These are phyloP conservation scores for Akabosia matsudoensis DNA, from an alignment of 1,140 invertebrate genomes.

Conservation along the genomic window DNA sequence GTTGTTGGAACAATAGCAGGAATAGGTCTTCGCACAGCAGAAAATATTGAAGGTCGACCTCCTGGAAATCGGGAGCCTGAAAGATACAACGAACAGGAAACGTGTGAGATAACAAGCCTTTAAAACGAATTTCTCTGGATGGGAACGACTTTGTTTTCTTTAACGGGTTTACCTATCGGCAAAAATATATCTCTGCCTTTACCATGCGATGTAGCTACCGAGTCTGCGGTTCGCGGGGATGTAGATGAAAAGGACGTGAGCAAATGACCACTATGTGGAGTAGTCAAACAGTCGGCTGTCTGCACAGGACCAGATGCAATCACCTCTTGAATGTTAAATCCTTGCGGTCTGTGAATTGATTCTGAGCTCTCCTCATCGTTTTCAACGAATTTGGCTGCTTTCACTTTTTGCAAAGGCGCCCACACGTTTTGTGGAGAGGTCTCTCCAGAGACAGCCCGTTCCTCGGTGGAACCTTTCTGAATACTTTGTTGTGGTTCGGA, in stretches of 20 bases:
- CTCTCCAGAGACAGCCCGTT: background rate
- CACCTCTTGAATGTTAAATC: slow-evolving; percentile 9
- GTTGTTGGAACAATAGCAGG: background rate
- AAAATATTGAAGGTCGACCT: slow-evolving; percentile 10
- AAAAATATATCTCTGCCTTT: background rate
- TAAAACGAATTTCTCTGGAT: too few species aligned
- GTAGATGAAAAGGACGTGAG: background rate
- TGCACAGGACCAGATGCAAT: background rate
- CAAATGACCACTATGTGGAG: background rate
- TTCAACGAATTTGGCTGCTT: background rate
- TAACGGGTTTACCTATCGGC: background rate
- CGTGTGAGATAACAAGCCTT: too few species aligned
- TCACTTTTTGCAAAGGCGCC: background rate
- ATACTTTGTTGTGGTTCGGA: background rate
- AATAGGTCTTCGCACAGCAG: background rate
- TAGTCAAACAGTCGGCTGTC: background rate
- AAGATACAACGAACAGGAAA: too few species aligned
- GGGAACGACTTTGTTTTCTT: background rate
- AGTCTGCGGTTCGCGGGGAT: background rate
- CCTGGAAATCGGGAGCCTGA: slow-evolving; percentile 1
- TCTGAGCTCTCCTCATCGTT: background rate
- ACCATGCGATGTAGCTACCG: background rate
- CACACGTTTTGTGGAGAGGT: background rate
- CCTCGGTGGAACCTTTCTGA: too few species aligned
- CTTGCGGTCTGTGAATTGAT: background rate